These are phyloP conservation scores for Pelodytes ibericus DNA, from an alignment of 2,797 vertebrate genomes.

Conservation along the genomic window DNA sequence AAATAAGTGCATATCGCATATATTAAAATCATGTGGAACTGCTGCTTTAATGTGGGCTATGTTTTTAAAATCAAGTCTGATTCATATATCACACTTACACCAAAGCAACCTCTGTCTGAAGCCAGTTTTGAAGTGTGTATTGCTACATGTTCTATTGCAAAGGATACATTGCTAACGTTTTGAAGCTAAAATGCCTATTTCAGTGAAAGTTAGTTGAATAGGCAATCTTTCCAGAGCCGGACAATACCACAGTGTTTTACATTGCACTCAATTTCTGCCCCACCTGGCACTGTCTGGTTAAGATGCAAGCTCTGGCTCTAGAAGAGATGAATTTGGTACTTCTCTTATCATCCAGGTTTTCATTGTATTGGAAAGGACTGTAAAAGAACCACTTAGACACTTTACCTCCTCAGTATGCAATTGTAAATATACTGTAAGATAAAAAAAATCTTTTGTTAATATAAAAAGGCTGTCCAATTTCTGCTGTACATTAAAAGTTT, in stretches of 20 bases:
- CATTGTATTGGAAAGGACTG: constrained; percentile 78
- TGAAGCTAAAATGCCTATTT: constrained; percentile 28
- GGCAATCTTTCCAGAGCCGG: constrained; percentile 31
- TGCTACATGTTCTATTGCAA: constrained; percentile 24
- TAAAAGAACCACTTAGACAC: constrained; percentile 85
- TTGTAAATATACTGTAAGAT: constrained; percentile 82
- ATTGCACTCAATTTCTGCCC: constrained; percentile 1
- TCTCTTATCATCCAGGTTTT: constrained; percentile 63
- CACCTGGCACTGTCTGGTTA: not conserved
- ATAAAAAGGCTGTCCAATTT: constrained; percentile 79
- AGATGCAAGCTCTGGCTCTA: constrained; percentile 31
- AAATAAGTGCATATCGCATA: too few relatives aligned
- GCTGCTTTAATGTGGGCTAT: not conserved
- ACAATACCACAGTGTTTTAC: constrained; percentile 1
- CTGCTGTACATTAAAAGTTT: constrained; percentile 82
- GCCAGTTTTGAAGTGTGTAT: not conserved
- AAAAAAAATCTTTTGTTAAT: constrained; percentile 80
- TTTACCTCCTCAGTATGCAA: constrained; percentile 87
- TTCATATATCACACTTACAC: not conserved
- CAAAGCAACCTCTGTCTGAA: not conserved
- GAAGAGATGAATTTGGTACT: constrained; percentile 65
- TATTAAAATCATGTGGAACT: too few relatives aligned
- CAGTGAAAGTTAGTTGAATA: constrained; percentile 16
- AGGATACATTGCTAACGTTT: not conserved
- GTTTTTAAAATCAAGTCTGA: not conserved